Evolutionary conservation across 2,113 vertebrate species (phyloP), one percentile per base, ranked within the genome.

Genomic region (Dromiciops gliroides): DNA sequence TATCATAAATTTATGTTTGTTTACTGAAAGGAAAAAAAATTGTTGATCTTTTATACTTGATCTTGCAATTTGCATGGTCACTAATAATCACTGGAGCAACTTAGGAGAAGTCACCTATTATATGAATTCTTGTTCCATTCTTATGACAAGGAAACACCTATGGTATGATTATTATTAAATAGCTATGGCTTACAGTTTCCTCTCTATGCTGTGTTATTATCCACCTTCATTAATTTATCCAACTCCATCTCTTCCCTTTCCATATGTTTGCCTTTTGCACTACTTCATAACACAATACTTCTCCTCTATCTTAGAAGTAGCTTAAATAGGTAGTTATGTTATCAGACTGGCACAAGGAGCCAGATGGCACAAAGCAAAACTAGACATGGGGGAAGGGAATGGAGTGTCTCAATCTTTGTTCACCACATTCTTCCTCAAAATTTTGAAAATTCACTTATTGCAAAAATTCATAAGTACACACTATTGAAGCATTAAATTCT

Each of bases 391-490:
- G 31, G 31, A 67, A 67, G 31, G 31, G 60, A 67, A 67, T 37
- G 60, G 12, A 67, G 28, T 67, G 19, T 6, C 37, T 67, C 3
- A 37, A 67, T 67, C 50, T 53, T 89, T 75, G 51, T 94, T 92
- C 44, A 95, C 37, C 26, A 94, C 53, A 94, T 94, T 50, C 48
- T 94, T 94, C n/a, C 93, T 83, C 92, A 95, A 94, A 14, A 90
- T 91, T 89, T 50, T 89, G 95, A 94, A 93, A 37, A 89, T 23
- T 67, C 1, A 94, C 53, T 94, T 48, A 93, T 50, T 91, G 91
- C 8, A 91, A 94, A 67, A 92, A 93, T 53, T 75, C 91, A 94
- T 51, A 48, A 56, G 89, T 88, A 91, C 28, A 89, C 37, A 67
- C 53, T 94, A 28, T 26, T 75, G 37, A 75, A 67, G 44, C 25